Evolutionary conservation across 37 sponge, comb jelly and placozoan genomes (phyloP), one percentile per base, ranked within the genome.

Genomic region (Theonella swinhoei): DNA sequence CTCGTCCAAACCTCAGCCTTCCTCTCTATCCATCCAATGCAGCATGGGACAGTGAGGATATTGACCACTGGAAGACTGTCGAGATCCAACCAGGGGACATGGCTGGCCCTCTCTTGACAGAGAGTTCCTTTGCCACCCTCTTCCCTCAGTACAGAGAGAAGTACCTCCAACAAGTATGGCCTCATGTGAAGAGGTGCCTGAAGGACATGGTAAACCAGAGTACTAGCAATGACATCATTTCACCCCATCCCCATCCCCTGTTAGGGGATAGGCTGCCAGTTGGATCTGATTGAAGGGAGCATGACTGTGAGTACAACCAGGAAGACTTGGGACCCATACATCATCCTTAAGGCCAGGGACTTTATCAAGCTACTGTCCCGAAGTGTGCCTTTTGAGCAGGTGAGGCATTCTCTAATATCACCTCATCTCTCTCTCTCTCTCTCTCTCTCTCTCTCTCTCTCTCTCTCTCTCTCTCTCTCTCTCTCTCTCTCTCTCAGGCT

Each of bases 311-410:
- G 72, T 17, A 99, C 99, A 43, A 95, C 97, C 25, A 66, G 99
- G 32, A 99, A 99, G 79, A 96, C 97, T 7, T 99, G 93, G 91
- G 99, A 98, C 70, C 99, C 99, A 31, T 99, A 93, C 89, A 85
- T 94, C 63, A 93, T 99, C 74, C 39, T 99, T 14, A 99, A 96
- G 84, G 91, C 97, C 25, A 80, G 99, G 24, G 99, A 98, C 70
- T 64, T 98, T 78, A 94, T 98, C 77, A 98, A 98, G 65, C 88
- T 98, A 34, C 85, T 98, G 42, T 95, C 99, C 34, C 83, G 99
- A 34, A 94, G 99, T 78, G 99, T 98, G 1, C 99, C 99, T 7
- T 92, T 77, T 90, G 95, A 97, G 70, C 96, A 96, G 88, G 96
- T 90, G 73, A 25, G n/a, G n/a, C n/a, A n/a, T n/a, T n/a, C n/a